Percentiles rank a stretch among this genome's conserved stretches.
phyloP scores from a whole-genome alignment of 1,140 invertebrate species.

The Brachionus koreanus region DNA sequence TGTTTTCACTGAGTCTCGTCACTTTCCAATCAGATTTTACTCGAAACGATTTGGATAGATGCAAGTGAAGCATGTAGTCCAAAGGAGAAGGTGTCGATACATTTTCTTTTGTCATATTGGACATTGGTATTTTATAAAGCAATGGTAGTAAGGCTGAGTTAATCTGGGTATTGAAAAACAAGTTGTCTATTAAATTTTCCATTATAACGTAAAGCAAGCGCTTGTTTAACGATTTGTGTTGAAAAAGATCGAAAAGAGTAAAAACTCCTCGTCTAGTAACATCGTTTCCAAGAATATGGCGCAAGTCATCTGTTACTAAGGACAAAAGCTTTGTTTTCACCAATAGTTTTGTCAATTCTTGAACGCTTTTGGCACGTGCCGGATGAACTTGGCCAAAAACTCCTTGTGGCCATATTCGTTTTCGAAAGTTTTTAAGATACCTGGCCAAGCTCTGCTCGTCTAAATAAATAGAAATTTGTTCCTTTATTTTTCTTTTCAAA shows the following conservation, averaged over 20 bases:
- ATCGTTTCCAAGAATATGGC: slow-evolving; percentile 83
- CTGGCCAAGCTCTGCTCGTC: slow-evolving; percentile 72
- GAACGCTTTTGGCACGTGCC: slow-evolving; percentile 68
- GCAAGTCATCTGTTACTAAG: slow-evolving; percentile 72
- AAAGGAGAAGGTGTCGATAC: neutral
- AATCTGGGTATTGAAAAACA: slow-evolving; percentile 61
- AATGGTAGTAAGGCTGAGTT: neutral
- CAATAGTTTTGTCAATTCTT: slow-evolving; percentile 74
- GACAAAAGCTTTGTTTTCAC: slow-evolving; percentile 78
- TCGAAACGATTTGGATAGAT: slow-evolving; percentile 28
- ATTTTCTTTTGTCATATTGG: neutral
- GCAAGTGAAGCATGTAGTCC: neutral
- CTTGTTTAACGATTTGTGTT: slow-evolving; percentile 76
- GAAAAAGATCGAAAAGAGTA: slow-evolving; percentile 80
- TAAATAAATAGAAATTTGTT: slow-evolving; percentile 82
- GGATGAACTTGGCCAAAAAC: slow-evolving; percentile 63
- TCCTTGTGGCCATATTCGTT: slow-evolving; percentile 75
- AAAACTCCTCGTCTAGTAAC: slow-evolving; percentile 78
- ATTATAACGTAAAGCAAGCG: slow-evolving; percentile 80
- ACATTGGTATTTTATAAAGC: neutral
- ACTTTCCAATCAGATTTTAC: slow-evolving; percentile 22
- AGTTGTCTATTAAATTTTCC: slow-evolving; percentile 71
- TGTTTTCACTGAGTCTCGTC: neutral
- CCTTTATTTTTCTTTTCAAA: slow-evolving; percentile 70
- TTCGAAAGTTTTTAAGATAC: slow-evolving; percentile 50